These are phyloP conservation scores for Tetramorium bicarinatum DNA, from an alignment of 2,888 invertebrate species.

Conservation along the genomic window DNA sequence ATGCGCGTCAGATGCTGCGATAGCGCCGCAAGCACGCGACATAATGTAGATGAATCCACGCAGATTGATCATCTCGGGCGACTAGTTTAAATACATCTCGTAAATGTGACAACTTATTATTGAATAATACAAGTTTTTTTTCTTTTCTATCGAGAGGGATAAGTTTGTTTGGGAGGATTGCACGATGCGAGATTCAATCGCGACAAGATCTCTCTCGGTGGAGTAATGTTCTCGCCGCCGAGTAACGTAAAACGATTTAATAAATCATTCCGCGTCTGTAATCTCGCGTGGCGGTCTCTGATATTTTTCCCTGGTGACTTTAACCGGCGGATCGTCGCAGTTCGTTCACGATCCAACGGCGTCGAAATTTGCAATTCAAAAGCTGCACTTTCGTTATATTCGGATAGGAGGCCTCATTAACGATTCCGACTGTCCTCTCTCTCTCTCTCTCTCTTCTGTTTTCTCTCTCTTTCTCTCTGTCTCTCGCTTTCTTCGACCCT, in stretches of 20 bases:
- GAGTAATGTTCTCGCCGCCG: not conserved
- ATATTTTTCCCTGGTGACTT: slow-evolving; percentile 38
- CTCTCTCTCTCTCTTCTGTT: not conserved
- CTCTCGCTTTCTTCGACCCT: slow-evolving; percentile 40
- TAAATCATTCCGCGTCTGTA: slow-evolving; percentile 30
- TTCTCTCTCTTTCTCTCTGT: not conserved
- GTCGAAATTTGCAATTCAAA: slow-evolving; percentile 74
- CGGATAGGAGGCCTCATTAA: slow-evolving; percentile 71
- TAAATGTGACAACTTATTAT: not conserved
- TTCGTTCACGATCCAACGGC: slow-evolving; percentile 37
- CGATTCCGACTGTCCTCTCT: slow-evolving; percentile 66
- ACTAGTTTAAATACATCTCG: not conserved
- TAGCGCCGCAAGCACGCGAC: not conserved
- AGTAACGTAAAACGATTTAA: slow-evolving; percentile 9
- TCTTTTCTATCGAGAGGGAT: not conserved
- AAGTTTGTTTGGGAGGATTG: not conserved
- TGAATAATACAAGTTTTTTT: not conserved
- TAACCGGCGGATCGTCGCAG: slow-evolving; percentile 32
- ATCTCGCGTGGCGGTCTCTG: slow-evolving; percentile 20
- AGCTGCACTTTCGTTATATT: slow-evolving; percentile 66
- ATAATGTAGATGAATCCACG: not conserved
- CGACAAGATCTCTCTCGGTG: not conserved
- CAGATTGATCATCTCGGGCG: not conserved
- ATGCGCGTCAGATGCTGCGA: not conserved
- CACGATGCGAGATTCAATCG: slow-evolving; percentile 6